Evolutionary conservation across 2,113 vertebrate species (phyloP).

Genomic region (Zosterops hypoxanthus): DNA sequence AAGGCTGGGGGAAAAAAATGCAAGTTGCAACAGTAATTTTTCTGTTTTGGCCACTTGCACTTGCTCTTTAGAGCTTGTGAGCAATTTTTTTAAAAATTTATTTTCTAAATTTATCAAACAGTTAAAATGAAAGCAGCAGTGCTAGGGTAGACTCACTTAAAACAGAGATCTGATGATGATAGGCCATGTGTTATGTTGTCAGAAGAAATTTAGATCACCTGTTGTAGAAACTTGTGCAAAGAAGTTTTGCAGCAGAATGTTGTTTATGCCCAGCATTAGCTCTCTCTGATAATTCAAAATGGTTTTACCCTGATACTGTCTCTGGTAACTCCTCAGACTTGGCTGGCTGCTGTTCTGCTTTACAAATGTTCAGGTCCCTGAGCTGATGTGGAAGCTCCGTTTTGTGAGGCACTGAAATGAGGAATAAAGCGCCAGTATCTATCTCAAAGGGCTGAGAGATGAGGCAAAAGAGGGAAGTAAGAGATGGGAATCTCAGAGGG

Average conservation of each 20-base stretch:
- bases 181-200: neutral
- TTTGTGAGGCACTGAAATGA: neutral
- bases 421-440: neutral
- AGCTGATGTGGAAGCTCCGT: neutral
- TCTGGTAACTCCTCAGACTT: neutral
- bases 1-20: neutral
- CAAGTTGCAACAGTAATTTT: neutral
- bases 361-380: neutral
- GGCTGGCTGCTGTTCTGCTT: neutral
- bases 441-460: neutral
- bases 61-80: neutral
- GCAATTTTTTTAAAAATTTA: neutral
- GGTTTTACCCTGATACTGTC: rapidly evolving
- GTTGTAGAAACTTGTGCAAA: neutral
- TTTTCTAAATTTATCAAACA: neutral
- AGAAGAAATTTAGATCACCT: neutral
- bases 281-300: neutral
- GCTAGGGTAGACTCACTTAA: neutral
- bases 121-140: neutral
- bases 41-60: neutral
- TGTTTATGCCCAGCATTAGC: neutral
- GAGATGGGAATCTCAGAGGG: neutral
- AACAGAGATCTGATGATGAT: neutral
- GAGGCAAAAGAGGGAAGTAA: neutral
- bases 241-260: neutral